Conservation (phyloP, 2,888 invertebrate species). For the Stratiomys singularior region DNA sequence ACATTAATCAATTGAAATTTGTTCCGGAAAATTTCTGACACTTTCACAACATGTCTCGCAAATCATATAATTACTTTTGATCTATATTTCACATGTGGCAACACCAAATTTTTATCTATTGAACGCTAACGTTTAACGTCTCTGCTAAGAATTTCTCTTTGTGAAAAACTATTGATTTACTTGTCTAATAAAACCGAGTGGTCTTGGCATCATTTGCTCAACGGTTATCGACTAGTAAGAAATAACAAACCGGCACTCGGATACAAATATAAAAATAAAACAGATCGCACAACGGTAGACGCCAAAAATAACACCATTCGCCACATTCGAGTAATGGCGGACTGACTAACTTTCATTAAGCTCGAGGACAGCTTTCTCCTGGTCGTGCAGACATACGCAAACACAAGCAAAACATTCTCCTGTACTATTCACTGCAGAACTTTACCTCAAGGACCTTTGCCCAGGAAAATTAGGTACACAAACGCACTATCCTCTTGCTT, state of each 20-base stretch:
- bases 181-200: not conserved
- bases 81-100: not conserved
- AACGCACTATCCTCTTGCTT: not conserved
- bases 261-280: constrained; percentile 19
- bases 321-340: constrained; percentile 43
- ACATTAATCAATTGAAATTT: not conserved
- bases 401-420: not conserved
- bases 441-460: constrained; percentile 26
- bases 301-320: constrained; percentile 31
- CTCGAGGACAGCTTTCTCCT: not conserved
- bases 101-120: not conserved
- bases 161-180: not conserved
- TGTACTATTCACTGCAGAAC: not conserved
- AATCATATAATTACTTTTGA: not conserved
- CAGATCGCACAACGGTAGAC: constrained; percentile 33
- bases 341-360: constrained; percentile 35
- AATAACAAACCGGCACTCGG: constrained; percentile 20
- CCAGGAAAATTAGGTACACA: constrained; percentile 10
- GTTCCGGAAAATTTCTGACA: constrained; percentile 3
- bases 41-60: not conserved
- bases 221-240: not conserved
- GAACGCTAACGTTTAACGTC: not conserved
- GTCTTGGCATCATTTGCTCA: not conserved
- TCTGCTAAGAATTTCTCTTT: not conserved
- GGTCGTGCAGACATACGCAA: not conserved